These are phyloP conservation scores for Eumeta japonica DNA, from an alignment of 1,140 invertebrate species.

Conservation along the genomic window DNA sequence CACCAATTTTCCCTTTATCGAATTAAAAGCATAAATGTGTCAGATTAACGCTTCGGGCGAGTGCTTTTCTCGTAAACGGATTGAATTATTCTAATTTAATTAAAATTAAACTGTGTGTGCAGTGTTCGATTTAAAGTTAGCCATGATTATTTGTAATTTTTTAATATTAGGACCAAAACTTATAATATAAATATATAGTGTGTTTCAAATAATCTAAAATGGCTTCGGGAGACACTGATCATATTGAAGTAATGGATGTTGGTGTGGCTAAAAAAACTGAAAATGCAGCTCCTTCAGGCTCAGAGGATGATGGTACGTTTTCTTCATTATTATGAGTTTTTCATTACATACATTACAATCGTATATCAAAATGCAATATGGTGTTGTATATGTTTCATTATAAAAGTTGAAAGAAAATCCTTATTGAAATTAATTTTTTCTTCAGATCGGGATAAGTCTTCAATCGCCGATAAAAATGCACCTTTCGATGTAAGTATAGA, in stretches of 20 bases:
- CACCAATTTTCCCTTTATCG: too few relatives aligned
- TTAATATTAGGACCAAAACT: constrained; percentile 31
- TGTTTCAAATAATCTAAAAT: constrained; percentile 59
- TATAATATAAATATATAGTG: constrained; percentile 49
- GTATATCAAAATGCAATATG: constrained; percentile 7
- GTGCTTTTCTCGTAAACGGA: constrained; percentile 46
- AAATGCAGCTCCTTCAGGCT: constrained; percentile 27
- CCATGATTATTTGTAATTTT: constrained; percentile 47
- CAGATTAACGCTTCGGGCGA: constrained; percentile 44
- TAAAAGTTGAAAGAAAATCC: too few relatives aligned
- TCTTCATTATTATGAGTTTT: background rate
- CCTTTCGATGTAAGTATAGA: constrained; percentile 53
- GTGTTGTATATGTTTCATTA: constrained; percentile 18
- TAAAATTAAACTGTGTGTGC: constrained; percentile 48
- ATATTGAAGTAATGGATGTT: constrained; percentile 51
- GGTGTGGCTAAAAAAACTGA: constrained; percentile 36
- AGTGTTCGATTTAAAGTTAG: constrained; percentile 45
- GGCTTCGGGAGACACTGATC: constrained; percentile 64
- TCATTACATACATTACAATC: background rate
- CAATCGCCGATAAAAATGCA: constrained; percentile 48
- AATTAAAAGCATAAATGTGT: too few relatives aligned
- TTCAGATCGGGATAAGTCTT: constrained; percentile 46
- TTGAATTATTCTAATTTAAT: constrained; percentile 56
- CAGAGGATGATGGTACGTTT: constrained; percentile 50
- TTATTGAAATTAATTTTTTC: constrained; percentile 25